Percentiles rank a stretch among this genome's conserved stretches.
These are phyloP conservation scores for Ancistrus triradiatus DNA, from an alignment of 2,113 vertebrate genomes.

Conservation along the genomic window DNA sequence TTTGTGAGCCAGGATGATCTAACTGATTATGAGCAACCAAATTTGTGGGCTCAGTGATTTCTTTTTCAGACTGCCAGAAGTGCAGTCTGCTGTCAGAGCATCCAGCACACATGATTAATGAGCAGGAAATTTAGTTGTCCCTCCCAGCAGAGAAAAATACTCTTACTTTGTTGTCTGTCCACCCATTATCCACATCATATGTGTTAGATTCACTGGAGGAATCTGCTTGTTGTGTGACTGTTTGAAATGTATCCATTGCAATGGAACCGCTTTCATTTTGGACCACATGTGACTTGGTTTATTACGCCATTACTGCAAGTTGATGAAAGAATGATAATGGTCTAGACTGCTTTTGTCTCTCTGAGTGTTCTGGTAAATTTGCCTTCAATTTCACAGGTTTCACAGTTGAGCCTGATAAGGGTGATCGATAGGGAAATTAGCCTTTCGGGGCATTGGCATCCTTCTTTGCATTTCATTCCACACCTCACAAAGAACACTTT, in stretches of 20 bases:
- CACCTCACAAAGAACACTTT: constrained; percentile 17
- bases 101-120: constrained; percentile 31
- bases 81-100: constrained; percentile 20
- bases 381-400: constrained; percentile 23
- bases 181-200: background rate
- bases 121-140: constrained; percentile 11
- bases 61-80: constrained; percentile 1
- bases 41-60: background rate
- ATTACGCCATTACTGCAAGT: constrained; percentile 17
- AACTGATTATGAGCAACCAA: background rate
- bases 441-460: background rate
- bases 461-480: background rate
- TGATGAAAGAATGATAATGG: constrained; percentile 7
- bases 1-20: too few species aligned
- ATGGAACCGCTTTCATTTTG: constrained; percentile 9
- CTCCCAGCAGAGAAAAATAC: background rate
- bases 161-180: constrained; percentile 2
- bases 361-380: constrained; percentile 21
- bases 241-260: background rate
- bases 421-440: constrained; percentile 25
- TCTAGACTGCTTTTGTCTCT: constrained; percentile 8
- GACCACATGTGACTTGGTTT: constrained; percentile 1
- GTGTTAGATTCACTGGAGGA: background rate
- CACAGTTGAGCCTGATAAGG: constrained; percentile 16
- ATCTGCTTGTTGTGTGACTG: background rate